phyloP scores from a whole-genome alignment of 2,797 vertebrate species.

The Sebastiscus tertius region DNA sequence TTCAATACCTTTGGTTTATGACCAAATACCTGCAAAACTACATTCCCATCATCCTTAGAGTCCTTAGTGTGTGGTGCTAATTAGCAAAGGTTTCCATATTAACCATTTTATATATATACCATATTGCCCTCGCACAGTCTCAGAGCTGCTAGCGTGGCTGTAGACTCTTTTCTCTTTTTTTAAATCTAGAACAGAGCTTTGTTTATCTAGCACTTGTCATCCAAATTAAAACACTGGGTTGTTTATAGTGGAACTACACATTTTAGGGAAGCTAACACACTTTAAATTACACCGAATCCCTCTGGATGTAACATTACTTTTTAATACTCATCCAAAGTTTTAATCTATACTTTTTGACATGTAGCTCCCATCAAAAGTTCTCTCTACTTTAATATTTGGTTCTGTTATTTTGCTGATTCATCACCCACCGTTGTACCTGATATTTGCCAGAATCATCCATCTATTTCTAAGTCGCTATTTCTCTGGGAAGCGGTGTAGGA shows the following conservation, averaged over 20 bases:
- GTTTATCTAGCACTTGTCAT: neutral
- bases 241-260: neutral
- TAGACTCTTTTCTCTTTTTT: too few species aligned
- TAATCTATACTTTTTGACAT: neutral
- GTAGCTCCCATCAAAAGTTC: neutral
- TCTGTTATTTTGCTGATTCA: neutral
- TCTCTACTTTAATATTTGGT: neutral
- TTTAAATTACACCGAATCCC: neutral
- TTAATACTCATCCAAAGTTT: neutral
- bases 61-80: neutral
- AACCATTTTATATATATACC: too few species aligned
- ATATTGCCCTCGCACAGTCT: too few species aligned
- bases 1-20: neutral
- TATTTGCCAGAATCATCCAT: neutral
- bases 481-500: neutral
- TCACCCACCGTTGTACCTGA: neutral
- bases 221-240: neutral
- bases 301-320: neutral
- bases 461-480: neutral
- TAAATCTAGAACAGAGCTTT: neutral
- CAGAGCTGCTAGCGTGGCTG: too few species aligned
- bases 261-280: neutral
- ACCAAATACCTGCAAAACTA: neutral
- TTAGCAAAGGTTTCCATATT: neutral
- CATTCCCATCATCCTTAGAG: neutral